Evolutionary conservation across 2,888 invertebrate species (phyloP).

Genomic region (Brenthis daphne): DNA sequence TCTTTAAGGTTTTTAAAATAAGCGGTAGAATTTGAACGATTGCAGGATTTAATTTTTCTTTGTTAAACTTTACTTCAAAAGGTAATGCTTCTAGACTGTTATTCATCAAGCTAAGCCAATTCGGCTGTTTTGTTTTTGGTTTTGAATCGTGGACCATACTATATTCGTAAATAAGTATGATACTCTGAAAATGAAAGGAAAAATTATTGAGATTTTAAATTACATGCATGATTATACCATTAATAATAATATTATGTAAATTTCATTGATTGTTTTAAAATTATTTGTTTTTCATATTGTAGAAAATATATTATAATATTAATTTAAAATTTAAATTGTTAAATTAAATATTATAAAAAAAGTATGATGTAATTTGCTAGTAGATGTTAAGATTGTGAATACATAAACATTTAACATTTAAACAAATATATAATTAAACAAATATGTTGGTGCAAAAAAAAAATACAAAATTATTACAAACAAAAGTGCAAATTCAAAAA

Average conservation of each 20-base stretch:
- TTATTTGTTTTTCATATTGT: neutral
- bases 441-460: no score
- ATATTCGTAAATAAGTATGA: conserved; percentile 66
- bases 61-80: conserved; percentile 51
- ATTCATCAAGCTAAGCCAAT: conserved; percentile 60
- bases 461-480: no score
- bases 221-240: neutral
- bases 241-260: neutral
- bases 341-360: no score
- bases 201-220: conserved; percentile 8
- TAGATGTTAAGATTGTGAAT: no score
- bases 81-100: conserved; percentile 48
- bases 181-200: conserved; percentile 57
- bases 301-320: no score
- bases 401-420: no score
- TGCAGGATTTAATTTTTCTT: conserved; percentile 50
- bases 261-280: neutral
- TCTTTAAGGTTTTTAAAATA: conserved; percentile 60
- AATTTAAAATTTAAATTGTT: no score
- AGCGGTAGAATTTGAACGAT: conserved; percentile 61
- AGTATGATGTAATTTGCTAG: no score
- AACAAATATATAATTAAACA: no score
- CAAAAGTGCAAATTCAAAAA: no score
- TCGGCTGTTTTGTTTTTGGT: conserved; percentile 44
- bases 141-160: conserved; percentile 49